A percentile compares a stretch with the other conserved stretches of the same genome.
These are phyloP conservation scores for Quadroppia sp. DNA, from an alignment of 2,888 invertebrate genomes.

Conservation along the genomic window DNA sequence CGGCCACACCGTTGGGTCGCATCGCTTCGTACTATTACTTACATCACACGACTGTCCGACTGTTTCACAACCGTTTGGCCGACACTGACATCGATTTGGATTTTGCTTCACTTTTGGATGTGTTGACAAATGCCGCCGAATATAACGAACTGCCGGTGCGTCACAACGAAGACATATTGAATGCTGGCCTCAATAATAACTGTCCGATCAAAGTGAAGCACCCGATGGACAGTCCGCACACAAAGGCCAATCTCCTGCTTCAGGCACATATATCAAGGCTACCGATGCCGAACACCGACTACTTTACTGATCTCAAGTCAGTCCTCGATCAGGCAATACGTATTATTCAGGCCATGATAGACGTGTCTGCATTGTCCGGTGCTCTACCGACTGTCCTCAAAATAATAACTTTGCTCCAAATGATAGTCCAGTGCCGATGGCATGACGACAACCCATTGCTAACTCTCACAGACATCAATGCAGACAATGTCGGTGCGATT, in stretches of 20 bases:
- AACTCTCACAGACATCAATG: slow-evolving; percentile 63
- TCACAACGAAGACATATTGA: slow-evolving; percentile 92
- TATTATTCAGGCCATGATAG: slow-evolving; percentile 93
- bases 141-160: slow-evolving; percentile 89
- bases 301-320: slow-evolving; percentile 90
- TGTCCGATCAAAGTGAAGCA: slow-evolving; percentile 70
- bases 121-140: slow-evolving; percentile 80
- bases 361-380: slow-evolving; percentile 81
- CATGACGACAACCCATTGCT: slow-evolving; percentile 63
- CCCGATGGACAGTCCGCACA: slow-evolving; percentile 82
- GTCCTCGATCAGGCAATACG: slow-evolving; percentile 93
- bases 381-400: slow-evolving; percentile 78
- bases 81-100: slow-evolving; percentile 64
- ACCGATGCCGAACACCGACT: slow-evolving; percentile 82
- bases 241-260: slow-evolving; percentile 85
- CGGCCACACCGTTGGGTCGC: slow-evolving; percentile 75
- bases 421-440: slow-evolving; percentile 87
- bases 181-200: slow-evolving; percentile 75
- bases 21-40: slow-evolving; percentile 97
- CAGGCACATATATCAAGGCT: slow-evolving; percentile 89
- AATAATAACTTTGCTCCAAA: slow-evolving; percentile 71
- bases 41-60: slow-evolving; percentile 81
- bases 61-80: slow-evolving; percentile 67
- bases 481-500: background rate
- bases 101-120: slow-evolving; percentile 60